phyloP scores from a whole-genome alignment of 2,888 invertebrate species.

The Ptilodon capucinus region DNA sequence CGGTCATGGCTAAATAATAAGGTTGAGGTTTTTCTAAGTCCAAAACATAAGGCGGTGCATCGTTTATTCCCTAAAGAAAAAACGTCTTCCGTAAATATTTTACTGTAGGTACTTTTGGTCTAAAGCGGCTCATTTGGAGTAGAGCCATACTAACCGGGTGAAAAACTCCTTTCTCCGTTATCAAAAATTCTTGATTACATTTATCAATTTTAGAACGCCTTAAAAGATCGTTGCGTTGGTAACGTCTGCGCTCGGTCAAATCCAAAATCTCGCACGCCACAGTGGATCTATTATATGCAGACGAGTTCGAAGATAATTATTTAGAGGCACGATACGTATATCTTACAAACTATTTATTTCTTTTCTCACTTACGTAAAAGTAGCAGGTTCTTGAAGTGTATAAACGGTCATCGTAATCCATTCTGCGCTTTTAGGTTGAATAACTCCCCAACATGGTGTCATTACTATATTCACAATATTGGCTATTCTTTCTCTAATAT shows the following conservation, averaged over 20 bases:
- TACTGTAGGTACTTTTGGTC: background rate
- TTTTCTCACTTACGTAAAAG: constrained; percentile 63
- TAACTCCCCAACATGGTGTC: constrained; percentile 77
- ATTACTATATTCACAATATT: constrained; percentile 73
- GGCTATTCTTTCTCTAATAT: constrained; percentile 66
- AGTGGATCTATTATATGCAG: constrained; percentile 49
- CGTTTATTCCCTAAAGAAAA: constrained; percentile 66
- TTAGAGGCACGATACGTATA: background rate
- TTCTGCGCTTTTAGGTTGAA: constrained; percentile 61
- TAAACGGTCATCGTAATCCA: constrained; percentile 79
- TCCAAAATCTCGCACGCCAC: constrained; percentile 72
- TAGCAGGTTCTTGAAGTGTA: constrained; percentile 71
- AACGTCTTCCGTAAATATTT: background rate
- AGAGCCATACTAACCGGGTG: constrained; percentile 51
- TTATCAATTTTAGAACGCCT: constrained; percentile 62
- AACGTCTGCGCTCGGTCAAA: constrained; percentile 61
- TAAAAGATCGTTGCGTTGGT: constrained; percentile 64
- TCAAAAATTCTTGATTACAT: constrained; percentile 72
- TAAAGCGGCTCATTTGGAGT: background rate
- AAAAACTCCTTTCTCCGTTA: constrained; percentile 64
- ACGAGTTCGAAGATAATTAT: background rate
- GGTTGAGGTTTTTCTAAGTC: constrained; percentile 65
- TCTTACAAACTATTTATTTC: background rate
- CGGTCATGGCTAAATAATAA: constrained; percentile 61
- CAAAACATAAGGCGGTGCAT: constrained; percentile 67